Percentiles rank a stretch among this genome's conserved stretches.
phyloP scores from a whole-genome alignment of 2,113 vertebrate species.

The Chinchilla lanigera region DNA sequence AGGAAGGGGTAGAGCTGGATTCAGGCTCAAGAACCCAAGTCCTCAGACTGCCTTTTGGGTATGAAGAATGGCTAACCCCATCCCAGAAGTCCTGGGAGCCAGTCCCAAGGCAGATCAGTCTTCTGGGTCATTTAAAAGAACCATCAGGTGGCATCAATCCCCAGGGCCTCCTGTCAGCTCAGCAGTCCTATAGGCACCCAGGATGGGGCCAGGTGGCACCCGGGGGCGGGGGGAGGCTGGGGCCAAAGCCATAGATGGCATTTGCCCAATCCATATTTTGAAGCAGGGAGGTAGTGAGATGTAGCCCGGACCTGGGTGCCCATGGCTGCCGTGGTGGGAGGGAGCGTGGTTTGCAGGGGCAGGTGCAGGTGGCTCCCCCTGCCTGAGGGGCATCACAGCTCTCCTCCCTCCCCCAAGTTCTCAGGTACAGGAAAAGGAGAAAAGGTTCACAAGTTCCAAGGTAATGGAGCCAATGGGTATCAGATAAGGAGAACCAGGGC shows the following conservation, averaged over 20 bases:
- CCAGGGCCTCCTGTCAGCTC: neutral
- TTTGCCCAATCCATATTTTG: neutral
- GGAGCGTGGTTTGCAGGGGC: neutral
- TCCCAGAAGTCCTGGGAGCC: neutral
- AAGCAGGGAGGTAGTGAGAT: neutral
- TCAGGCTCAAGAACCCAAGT: neutral
- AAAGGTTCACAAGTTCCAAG: constrained; percentile 41
- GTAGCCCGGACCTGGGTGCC: neutral
- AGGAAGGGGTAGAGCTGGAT: neutral
- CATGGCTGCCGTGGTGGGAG: fast-evolving
- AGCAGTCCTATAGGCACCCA: neutral
- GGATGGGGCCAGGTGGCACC: neutral
- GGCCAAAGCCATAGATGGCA: neutral
- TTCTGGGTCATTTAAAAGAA: neutral
- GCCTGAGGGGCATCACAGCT: neutral
- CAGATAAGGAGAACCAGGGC: constrained; percentile 63
- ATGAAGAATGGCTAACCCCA: no score
- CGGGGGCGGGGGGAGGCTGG: neutral
- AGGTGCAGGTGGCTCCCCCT: neutral
- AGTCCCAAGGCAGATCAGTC: neutral
- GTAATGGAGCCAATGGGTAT: constrained; percentile 60
- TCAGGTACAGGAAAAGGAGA: constrained; percentile 52
- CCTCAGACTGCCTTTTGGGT: neutral
- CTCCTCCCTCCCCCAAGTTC: neutral
- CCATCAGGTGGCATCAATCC: neutral